Evolutionary conservation across 2,113 vertebrate genomes (phyloP), one percentile per base, ranked within the genome.

Genomic region (Odocoileus hemionus): DNA sequence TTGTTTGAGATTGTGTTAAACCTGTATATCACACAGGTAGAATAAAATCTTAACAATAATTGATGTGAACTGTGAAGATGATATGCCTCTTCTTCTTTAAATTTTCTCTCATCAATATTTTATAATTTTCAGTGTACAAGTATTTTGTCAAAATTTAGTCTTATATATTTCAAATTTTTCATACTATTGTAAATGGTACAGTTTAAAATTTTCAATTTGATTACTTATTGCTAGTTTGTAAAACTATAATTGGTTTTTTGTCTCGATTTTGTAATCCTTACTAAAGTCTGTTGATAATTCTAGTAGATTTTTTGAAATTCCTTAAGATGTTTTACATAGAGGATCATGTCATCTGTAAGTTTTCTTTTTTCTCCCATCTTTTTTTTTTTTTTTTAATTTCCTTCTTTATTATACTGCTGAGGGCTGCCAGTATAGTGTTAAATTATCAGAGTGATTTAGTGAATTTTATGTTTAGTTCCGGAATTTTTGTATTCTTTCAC

Each of bases 31-130:
- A 74, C 61, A 78, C 80, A 54, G 25, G 36, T 84, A 82, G 45
- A 57, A 78, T 28, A 67, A 74, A 91, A 94, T 89, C 28, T 91
- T 96, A 67, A 82, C 57, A 85, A 47, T 88, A 95, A 94, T 86
- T 94, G 39, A 93, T 28, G 74, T 93, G 19, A 88, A 10, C 9
- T 25, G 26, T 67, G 43, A 96, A 76, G 16, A 67, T 86, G 26
- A 15, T 79, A 33, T 61, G 4, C 17, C 45, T 85, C 10, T 95
- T 91, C 7, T 25, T 90, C 17, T 82, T 67, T 64, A 54, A 55
- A 52, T 43, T 94, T 92, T 91, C 25, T 94, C 26, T 93, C 17
- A 50, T 30, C 33, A 87, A 8, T 88, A 21, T 94, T 97, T 93
- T 70, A 43, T 36, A 93, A 19, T 55, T 93, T 86, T 87, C 13